Percentiles rank a stretch among this genome's conserved stretches.
phyloP scores from a whole-genome alignment of 2,113 vertebrate genomes.

The Syrrhaptes paradoxus region DNA sequence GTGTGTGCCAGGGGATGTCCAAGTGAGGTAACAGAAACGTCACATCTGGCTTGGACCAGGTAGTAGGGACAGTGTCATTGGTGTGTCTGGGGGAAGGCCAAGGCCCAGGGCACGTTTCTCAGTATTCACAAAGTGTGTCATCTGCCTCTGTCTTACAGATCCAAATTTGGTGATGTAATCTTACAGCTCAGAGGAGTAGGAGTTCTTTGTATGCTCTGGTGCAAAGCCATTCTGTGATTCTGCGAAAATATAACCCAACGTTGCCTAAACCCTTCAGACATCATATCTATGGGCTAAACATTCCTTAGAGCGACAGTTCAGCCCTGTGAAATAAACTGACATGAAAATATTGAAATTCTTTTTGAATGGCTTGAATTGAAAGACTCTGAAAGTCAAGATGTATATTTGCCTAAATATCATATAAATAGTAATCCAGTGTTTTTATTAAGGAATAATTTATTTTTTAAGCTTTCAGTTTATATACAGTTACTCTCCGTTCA shows the following conservation, averaged over 20 bases:
- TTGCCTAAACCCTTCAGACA: neutral
- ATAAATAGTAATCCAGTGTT: neutral
- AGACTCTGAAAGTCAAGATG: neutral
- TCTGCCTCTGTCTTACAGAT: neutral
- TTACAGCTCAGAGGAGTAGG: neutral
- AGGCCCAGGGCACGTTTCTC: neutral
- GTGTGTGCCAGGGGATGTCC: rapidly evolving
- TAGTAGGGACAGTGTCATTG: neutral
- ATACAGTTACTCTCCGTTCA: neutral
- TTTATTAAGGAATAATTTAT: neutral
- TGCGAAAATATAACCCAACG: neutral
- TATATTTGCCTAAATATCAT: neutral
- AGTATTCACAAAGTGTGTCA: neutral
- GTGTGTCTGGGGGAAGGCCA: neutral
- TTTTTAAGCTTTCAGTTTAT: neutral
- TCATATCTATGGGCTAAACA: neutral
- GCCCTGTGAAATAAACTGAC: neutral
- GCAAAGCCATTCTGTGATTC: neutral
- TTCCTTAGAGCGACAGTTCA: neutral
- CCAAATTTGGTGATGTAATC: neutral
- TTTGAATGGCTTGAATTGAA: neutral
- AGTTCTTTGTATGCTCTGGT: neutral
- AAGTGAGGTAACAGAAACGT: neutral
- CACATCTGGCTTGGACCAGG: neutral
- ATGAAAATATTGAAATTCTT: neutral